phyloP scores from a whole-genome alignment of 2,888 invertebrate genomes.

The Amiota communis region DNA sequence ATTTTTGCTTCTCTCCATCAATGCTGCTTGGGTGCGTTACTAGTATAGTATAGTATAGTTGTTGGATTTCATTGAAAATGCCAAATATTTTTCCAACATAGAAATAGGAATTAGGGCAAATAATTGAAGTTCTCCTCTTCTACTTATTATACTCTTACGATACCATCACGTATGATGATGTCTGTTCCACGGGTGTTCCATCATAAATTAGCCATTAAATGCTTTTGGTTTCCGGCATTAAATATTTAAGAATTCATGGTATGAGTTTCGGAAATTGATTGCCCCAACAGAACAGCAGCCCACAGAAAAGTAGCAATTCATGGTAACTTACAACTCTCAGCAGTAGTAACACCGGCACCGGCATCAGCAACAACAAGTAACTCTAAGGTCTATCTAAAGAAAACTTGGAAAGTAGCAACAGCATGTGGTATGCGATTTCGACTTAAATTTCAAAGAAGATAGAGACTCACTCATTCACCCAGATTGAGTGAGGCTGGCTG shows the following conservation, averaged over 20 bases:
- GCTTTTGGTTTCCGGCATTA: conserved; percentile 43
- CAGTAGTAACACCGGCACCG: too few species aligned
- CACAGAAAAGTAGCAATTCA: conserved; percentile 63
- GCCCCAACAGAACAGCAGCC: conserved; percentile 46
- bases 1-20: conserved; percentile 44
- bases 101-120: background rate
- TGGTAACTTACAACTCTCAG: conserved; percentile 41
- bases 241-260: conserved; percentile 54
- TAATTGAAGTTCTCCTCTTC: too few species aligned
- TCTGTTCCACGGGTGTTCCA: background rate
- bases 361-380: too few species aligned
- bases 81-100: background rate
- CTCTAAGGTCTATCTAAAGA: too few species aligned
- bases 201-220: conserved; percentile 3
- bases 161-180: too few species aligned
- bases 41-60: too few species aligned
- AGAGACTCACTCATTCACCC: too few species aligned
- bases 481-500: background rate
- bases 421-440: background rate
- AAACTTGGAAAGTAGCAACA: too few species aligned
- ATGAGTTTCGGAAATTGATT: conserved; percentile 39
- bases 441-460: too few species aligned
- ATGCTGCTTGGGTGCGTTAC: too few species aligned
- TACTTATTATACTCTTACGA: too few species aligned
- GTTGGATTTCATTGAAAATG: background rate